Evolutionary conservation across 2,113 vertebrate genomes (phyloP), one percentile per base, ranked within the genome.

Genomic region (Corydoras maculifer): DNA sequence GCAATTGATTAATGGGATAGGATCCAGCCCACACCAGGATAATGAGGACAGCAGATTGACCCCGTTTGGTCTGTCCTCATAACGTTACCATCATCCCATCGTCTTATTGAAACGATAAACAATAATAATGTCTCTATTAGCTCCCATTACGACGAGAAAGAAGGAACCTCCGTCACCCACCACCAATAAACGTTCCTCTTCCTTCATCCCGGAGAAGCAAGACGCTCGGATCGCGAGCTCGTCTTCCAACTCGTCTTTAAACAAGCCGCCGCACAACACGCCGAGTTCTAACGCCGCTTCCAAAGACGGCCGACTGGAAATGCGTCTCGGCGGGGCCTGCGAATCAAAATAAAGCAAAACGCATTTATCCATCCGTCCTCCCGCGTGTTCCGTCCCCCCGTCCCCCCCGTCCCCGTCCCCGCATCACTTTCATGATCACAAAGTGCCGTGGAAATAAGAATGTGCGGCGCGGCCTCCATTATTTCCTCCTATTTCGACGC

Each of bases 401-500:
- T n/a, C n/a, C n/a, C 30, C 32, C 54, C 18, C 18, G 18, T 25
- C 18, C 18, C 18, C 18, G 18, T 25, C 18, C 49, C 61, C 1
- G 9, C 15, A 57, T 53, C 49, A 14, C 73, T 70, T 69, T 53
- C 58, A 53, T 65, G 73, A 70, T 65, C 72, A 65, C 65, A 68
- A 70, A 62, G 61, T 43, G 69, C 65, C 48, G 58, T 10, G 68
- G 57, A 71, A 70, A 78, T 68, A 54, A 68, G 54, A 15, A 18
- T 29, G 51, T 66, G 54, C 62, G 65, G 51, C 9, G 62, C 75
- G 60, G 51, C 49, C 43, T 54, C 58, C 25, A 63, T 72, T 64
- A 64, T 65, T 74, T 68, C 72, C 68, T 75, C 48, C 51, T 55
- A 72, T 68, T 71, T 69, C 14, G 15, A 35, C 25, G 9, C 62